phyloP scores from a whole-genome alignment of 2,888 invertebrate genomes.

The Tineola bisselliella region DNA sequence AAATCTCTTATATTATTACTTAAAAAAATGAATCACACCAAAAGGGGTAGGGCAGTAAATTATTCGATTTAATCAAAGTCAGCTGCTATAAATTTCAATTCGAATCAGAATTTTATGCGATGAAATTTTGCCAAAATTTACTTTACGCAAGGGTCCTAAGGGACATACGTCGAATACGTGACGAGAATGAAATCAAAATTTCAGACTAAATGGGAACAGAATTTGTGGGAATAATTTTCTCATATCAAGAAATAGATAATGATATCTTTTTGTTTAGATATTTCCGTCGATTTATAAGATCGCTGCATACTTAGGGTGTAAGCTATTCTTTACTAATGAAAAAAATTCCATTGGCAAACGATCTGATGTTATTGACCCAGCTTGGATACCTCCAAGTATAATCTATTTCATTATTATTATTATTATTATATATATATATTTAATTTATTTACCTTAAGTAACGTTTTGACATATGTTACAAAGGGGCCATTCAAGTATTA shows the following conservation, averaged over 20 bases:
- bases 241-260: background rate
- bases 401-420: no score
- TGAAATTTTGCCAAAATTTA: slow-evolving; percentile 10
- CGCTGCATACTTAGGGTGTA: no score
- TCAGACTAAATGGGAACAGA: background rate
- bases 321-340: no score
- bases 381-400: no score
- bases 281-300: background rate
- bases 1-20: no score
- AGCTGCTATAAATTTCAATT: slow-evolving; percentile 11
- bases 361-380: no score
- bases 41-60: background rate
- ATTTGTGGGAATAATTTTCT: background rate
- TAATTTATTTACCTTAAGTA: no score
- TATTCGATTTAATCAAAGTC: slow-evolving; percentile 2
- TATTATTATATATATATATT: no score
- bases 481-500: no score
- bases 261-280: background rate
- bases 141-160: slow-evolving; percentile 10
- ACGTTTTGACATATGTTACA: no score
- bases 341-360: no score
- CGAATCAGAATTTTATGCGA: slow-evolving; percentile 4
- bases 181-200: slow-evolving; percentile 9
- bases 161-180: slow-evolving; percentile 13
- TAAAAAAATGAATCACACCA: background rate